Base-by-base conservation (phyloP, 2,113 vertebrate species). In the Rhinichthys klamathensis region DNA sequence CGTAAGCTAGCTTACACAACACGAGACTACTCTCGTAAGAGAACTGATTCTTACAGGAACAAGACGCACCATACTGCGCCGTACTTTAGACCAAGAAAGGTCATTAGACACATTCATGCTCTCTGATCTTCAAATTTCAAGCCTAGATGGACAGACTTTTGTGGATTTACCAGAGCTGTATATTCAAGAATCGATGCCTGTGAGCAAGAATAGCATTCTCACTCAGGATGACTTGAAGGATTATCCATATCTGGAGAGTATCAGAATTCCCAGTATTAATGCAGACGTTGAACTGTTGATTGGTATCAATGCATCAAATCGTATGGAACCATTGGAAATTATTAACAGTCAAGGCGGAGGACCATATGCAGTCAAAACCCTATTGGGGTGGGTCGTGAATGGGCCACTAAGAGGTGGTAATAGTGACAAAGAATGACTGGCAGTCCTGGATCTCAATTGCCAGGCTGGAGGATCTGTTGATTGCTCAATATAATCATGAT, bases 341-440 rank as follows among this genome's bases (percentile, higher is more conserved):
- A 70, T 70, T 35, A 70, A 70, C 30, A 70, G 32, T 6, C 67
- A 38, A 70, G 67, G 32, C 32, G 32, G 32, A 3, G 32, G 32
- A 32, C 30, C 30, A 12, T 35, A 69, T 69, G 15, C 15, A 21
- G 30, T 21, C 3, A 69, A 32, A 30, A 69, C 65, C 65, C 65
- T 69, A 18, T 18, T 69, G 32, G 32, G 74, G 74, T 54, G 74
- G 46, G 46, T 54, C 74, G 6, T 76, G 38, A 76, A 54, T 76
- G 25, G 74, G 12, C 46, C 41, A 54, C 16, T 76, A 23, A 51
- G 46, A 54, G 46, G 74, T 54, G 46, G 74, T 54, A 54, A 11
- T 61, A 25, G 58, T 61, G n/a, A 61, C 23, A 60, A n/a, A 60
- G 58, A 54, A 30, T 2, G 44, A 25, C 6, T 51, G 74, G 9